Percentiles rank a stretch among this genome's conserved stretches.
Evolutionary conservation across 2,113 vertebrate genomes (phyloP).

Genomic region (Oreotrochilus melanogaster): DNA sequence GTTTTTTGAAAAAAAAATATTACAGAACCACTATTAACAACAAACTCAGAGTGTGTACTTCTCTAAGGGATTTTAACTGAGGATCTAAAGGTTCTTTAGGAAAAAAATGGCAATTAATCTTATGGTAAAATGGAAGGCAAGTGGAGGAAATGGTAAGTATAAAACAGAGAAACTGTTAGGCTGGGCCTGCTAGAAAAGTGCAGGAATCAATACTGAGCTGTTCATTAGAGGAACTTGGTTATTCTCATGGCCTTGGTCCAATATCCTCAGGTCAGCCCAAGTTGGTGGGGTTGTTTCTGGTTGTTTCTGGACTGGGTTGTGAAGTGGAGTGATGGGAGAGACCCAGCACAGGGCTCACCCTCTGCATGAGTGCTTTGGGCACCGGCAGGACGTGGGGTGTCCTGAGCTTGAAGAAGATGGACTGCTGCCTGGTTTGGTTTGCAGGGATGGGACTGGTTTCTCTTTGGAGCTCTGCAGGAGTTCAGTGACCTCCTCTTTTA

Average conservation of each 20-base stretch:
- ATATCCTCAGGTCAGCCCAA: not conserved
- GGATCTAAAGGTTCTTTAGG: not conserved
- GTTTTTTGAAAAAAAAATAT: not conserved
- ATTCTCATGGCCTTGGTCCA: not conserved
- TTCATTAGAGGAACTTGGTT: not conserved
- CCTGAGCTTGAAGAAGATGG: not conserved
- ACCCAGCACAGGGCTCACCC: not conserved
- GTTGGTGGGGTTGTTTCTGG: not conserved
- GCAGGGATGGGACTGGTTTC: not conserved
- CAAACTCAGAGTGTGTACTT: not conserved
- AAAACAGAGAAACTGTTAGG: not conserved
- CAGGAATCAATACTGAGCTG: not conserved
- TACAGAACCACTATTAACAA: not conserved
- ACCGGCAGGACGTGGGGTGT: accelerated
- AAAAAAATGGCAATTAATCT: not conserved
- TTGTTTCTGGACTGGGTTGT: not conserved
- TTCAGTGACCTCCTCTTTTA: not conserved
- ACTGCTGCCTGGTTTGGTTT: not conserved
- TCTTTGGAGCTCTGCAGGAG: not conserved
- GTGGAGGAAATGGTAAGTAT: not conserved
- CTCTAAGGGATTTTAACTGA: not conserved
- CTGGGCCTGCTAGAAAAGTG: not conserved
- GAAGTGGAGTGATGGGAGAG: not conserved
- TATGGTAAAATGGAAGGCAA: not conserved
- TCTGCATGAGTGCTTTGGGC: accelerated